A percentile compares a stretch with the other conserved stretches of the same genome.
Evolutionary conservation across 2,797 vertebrate genomes (phyloP).

Genomic region (Babyrousa celebensis): DNA sequence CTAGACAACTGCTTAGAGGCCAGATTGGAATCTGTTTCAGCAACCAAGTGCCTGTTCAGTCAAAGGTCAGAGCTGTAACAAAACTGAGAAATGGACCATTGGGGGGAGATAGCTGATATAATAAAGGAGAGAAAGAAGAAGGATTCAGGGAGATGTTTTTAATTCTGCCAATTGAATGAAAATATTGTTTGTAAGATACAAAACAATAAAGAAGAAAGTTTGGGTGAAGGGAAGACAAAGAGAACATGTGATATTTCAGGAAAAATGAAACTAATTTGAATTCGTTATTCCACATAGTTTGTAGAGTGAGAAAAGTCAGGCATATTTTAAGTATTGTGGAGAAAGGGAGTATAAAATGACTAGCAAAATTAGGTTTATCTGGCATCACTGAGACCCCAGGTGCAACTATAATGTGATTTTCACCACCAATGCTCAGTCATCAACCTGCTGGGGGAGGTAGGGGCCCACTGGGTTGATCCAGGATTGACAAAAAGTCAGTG

Average conservation of each 20-base stretch:
- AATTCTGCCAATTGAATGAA: not conserved
- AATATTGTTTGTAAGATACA: not conserved
- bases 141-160: not conserved
- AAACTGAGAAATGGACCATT: not conserved
- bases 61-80: not conserved
- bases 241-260: not conserved
- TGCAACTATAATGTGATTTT: not conserved
- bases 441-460: not conserved
- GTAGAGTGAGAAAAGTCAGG: not conserved
- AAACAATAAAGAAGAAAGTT: not conserved
- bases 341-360: not conserved
- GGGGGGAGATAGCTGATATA: not conserved
- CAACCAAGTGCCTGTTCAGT: not conserved
- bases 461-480: accelerated
- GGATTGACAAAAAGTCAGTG: not conserved
- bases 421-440: not conserved
- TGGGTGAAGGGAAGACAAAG: not conserved
- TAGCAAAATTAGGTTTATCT: not conserved
- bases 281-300: not conserved
- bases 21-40: not conserved
- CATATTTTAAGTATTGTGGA: not conserved
- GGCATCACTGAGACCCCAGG: not conserved
- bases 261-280: slow-evolving; percentile 14
- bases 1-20: not conserved
- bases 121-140: not conserved